Evolutionary conservation across 2,888 invertebrate genomes (phyloP), one percentile per base, ranked within the genome.

Genomic region (Chouioia cunea): DNA sequence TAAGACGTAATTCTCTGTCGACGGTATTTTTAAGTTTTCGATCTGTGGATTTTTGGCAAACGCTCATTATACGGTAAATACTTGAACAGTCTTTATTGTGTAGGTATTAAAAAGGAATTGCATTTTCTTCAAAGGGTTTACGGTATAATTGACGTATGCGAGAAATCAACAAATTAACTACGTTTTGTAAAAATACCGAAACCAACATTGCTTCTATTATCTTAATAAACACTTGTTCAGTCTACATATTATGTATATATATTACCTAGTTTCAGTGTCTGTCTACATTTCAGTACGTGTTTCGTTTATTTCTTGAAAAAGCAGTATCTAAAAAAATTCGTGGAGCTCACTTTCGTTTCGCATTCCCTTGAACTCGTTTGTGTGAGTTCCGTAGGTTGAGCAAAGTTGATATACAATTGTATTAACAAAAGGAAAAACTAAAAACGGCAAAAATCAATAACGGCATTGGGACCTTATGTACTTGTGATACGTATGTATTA

Each of bases 371-470:
- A 68, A 58, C 64, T 59, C 23, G 43, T 46, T 27, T 62, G 18
- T 36, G 10, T 57, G 58, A 67, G 57, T 67, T 70, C 47, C 48
- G 47, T 65, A 71, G 50, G 63, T 47, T 68, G 65, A 71, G 68
- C 52, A 63, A 57, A 73, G 63, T 44, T 65, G 16, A 14, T 70
- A 53, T 64, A 65, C n/a, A 62, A 67, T 44, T 60, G 50, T 58
- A 68, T 50, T 57, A 57, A 58, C n/a, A 70, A 62, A 65, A 66
- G 27, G 14, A 64, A 73, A 74, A 73, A 76, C 76, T 75, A 78
- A 79, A 80, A 84, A 84, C 82, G 83, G 82, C 84, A 85, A 84
- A 85, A 84, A 84, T 82, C 83, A 83, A 81, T 81, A 79, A 81
- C 80, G 77, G 80, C 79, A 77, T 79, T 80, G 81, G 79, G 81